phyloP scores from a whole-genome alignment of 2,113 vertebrate genomes.

The Acanthisitta chloris region DNA sequence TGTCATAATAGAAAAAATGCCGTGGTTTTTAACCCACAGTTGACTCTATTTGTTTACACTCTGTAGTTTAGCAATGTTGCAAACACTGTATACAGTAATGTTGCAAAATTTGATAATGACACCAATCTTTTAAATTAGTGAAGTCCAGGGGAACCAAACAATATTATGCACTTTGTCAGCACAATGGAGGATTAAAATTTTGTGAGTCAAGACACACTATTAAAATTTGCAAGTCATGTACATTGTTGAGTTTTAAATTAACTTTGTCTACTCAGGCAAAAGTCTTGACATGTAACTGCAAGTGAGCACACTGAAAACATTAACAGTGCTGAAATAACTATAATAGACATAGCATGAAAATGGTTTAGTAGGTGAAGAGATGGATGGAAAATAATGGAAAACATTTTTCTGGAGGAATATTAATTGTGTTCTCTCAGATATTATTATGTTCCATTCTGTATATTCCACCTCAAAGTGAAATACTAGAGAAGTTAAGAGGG shows the following conservation, averaged over 20 bases:
- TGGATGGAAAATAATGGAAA: not conserved
- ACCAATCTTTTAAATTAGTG: not conserved
- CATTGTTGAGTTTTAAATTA: not conserved
- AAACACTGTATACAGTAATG: not conserved
- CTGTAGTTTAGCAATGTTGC: not conserved
- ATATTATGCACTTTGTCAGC: not conserved
- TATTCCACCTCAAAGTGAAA: not conserved
- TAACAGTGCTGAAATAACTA: not conserved
- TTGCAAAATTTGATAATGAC: not conserved
- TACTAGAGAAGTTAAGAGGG: not conserved
- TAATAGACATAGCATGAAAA: not conserved
- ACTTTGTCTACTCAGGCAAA: not conserved
- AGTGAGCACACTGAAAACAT: not conserved
- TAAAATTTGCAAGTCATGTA: conserved; percentile 4
- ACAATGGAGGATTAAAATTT: not conserved
- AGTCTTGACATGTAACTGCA: conserved; percentile 5
- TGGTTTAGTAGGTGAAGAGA: not conserved
- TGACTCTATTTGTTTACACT: not conserved
- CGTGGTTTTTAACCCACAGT: not conserved
- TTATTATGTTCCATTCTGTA: not conserved
- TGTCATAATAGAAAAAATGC: not conserved
- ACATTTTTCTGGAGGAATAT: not conserved
- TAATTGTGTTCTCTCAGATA: not conserved
- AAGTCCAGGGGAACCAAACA: not conserved
- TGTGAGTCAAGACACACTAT: not conserved